Conservation (phyloP, 35 echinoderm and acorn worm species). For the Strongylocentrotus purpuratus region DNA sequence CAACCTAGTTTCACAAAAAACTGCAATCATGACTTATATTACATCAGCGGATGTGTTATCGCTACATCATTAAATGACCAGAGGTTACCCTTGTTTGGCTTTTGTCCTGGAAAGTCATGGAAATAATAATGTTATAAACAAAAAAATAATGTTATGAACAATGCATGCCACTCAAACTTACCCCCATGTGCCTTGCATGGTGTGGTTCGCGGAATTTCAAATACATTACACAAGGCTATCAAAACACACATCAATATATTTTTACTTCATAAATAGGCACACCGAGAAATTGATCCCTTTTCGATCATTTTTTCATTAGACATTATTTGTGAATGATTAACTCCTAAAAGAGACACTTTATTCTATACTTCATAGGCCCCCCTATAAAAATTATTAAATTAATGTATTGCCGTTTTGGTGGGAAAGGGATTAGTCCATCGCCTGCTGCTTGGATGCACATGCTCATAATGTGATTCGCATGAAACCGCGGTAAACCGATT, state of each 20-base stretch:
- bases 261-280: not conserved
- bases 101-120: not conserved
- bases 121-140: too few species aligned
- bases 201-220: not conserved
- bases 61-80: not conserved
- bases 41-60: too few species aligned
- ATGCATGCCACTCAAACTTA: too few species aligned
- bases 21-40: too few species aligned
- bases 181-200: not conserved
- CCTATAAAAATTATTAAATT: too few species aligned
- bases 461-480: not conserved
- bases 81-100: not conserved
- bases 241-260: not conserved
- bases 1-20: too few species aligned
- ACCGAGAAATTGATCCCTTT: not conserved
- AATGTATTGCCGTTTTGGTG: not conserved
- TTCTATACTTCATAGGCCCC: too few species aligned
- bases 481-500: not conserved
- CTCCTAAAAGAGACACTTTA: too few species aligned
- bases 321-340: not conserved
- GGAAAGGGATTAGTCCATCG: not conserved
- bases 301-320: not conserved
- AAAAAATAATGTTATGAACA: too few species aligned
- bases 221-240: not conserved
- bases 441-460: not conserved